A percentile compares a stretch with the other conserved stretches of the same genome.
phyloP scores from a whole-genome alignment of 2,888 invertebrate species.

The Cantharis lateralis region DNA sequence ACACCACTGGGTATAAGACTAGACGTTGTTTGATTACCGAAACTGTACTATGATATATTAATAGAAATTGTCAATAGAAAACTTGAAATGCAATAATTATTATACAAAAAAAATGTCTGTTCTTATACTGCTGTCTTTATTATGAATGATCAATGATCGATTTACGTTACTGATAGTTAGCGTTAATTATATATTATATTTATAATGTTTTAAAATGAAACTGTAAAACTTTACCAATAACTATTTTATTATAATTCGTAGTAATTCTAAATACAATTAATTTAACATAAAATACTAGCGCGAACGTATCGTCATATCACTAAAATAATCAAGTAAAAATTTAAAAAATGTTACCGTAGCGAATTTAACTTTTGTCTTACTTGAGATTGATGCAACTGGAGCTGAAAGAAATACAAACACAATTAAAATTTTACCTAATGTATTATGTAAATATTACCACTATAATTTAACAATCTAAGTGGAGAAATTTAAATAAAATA shows the following conservation, averaged over 20 bases:
- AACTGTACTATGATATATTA: neutral
- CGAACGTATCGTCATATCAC: neutral
- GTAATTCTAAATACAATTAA: neutral
- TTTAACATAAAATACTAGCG: neutral
- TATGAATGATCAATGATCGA: neutral
- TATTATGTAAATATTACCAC: neutral
- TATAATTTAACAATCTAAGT: neutral
- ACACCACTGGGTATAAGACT: no score
- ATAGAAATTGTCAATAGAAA: neutral
- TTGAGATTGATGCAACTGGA: slow-evolving; percentile 4
- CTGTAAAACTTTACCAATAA: no score
- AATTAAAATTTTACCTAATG: neutral
- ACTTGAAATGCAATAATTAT: no score
- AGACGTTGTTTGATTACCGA: neutral
- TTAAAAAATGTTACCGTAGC: neutral
- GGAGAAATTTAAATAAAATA: neutral
- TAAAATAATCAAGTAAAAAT: neutral
- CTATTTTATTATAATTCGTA: no score
- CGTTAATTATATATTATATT: neutral
- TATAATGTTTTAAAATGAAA: no score
- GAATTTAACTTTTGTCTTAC: neutral
- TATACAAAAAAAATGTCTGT: no score
- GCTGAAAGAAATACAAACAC: neutral
- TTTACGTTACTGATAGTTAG: neutral
- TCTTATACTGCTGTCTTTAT: no score